phyloP scores from a whole-genome alignment of 1,140 invertebrate species.

The Brachionus paranguensis region DNA sequence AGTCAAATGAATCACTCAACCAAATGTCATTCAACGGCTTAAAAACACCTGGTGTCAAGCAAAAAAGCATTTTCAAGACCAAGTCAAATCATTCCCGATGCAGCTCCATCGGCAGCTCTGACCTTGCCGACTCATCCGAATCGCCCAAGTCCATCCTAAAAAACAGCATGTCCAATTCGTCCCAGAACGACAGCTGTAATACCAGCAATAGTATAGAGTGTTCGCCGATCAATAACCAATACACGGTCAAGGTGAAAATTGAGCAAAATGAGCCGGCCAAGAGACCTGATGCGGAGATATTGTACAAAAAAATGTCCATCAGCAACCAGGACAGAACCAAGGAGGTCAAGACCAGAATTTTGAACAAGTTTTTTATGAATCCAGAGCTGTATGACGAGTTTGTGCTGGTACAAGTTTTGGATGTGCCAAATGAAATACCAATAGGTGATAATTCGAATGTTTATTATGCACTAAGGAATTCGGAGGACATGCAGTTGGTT shows the following conservation, averaged over 20 bases:
- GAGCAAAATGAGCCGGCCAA: not conserved
- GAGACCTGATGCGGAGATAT: not conserved
- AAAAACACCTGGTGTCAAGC: not conserved
- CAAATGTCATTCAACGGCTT: not conserved
- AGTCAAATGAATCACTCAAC: slow-evolving; percentile 16
- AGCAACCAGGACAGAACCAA: slow-evolving; percentile 9
- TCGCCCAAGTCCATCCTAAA: not conserved
- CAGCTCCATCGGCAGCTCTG: slow-evolving; percentile 18
- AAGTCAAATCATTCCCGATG: slow-evolving; percentile 18
- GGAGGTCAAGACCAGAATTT: not conserved
- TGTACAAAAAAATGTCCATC: slow-evolving; percentile 33
- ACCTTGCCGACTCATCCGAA: not conserved
- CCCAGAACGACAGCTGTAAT: not conserved
- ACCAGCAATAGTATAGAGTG: not conserved
- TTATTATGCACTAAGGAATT: not conserved
- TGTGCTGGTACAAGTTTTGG: not conserved
- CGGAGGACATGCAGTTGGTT: not conserved
- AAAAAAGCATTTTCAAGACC: not conserved
- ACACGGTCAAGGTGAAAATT: slow-evolving; percentile 4
- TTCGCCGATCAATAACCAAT: not conserved
- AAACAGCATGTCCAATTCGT: slow-evolving; percentile 17
- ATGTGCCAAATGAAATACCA: not conserved
- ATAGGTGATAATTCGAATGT: not conserved
- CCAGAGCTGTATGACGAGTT: not conserved
- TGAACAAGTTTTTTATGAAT: slow-evolving; percentile 18